Evolutionary conservation across 2,888 invertebrate genomes (phyloP).

Genomic region (Caenorhabditis angaria): DNA sequence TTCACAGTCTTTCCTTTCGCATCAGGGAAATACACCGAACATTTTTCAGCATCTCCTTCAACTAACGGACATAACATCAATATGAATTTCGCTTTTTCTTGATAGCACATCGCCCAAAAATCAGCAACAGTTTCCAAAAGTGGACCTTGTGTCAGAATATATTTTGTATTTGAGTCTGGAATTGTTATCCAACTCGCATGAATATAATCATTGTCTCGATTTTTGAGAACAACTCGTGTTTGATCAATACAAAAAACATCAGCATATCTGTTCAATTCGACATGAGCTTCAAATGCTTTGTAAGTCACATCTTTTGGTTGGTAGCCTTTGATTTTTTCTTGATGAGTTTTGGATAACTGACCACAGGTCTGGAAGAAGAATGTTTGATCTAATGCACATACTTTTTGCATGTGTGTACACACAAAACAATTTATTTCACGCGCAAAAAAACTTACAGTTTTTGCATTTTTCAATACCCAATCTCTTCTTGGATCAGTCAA

Average conservation of each 20-base stretch:
- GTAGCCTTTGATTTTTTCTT: slow-evolving; percentile 38
- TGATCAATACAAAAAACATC: slow-evolving; percentile 54
- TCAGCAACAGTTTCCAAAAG: slow-evolving; percentile 87
- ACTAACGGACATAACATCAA: slow-evolving; percentile 45
- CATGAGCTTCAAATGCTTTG: slow-evolving; percentile 34
- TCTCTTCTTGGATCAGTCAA: slow-evolving; percentile 14
- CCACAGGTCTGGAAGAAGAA: slow-evolving; percentile 24
- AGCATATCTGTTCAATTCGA: slow-evolving; percentile 27
- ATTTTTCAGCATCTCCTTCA: slow-evolving; percentile 48
- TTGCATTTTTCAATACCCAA: slow-evolving; percentile 26
- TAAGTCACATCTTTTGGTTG: slow-evolving; percentile 31
- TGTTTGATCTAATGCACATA: background rate
- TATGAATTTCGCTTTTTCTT: slow-evolving; percentile 47
- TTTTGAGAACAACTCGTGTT: slow-evolving; percentile 55
- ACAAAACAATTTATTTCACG: background rate
- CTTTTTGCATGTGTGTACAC: background rate
- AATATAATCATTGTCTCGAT: slow-evolving; percentile 55
- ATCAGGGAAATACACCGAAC: slow-evolving; percentile 47
- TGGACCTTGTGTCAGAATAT: slow-evolving; percentile 80
- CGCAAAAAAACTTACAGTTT: slow-evolving; percentile 11
- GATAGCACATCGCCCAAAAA: slow-evolving; percentile 99
- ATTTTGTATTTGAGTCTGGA: slow-evolving; percentile 41
- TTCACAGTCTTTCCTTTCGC: slow-evolving; percentile 31
- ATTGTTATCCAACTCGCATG: slow-evolving; percentile 56
- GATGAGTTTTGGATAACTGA: slow-evolving; percentile 25